Base-by-base conservation (phyloP, 2,113 vertebrate species). In the Dasyornis broadbenti region DNA sequence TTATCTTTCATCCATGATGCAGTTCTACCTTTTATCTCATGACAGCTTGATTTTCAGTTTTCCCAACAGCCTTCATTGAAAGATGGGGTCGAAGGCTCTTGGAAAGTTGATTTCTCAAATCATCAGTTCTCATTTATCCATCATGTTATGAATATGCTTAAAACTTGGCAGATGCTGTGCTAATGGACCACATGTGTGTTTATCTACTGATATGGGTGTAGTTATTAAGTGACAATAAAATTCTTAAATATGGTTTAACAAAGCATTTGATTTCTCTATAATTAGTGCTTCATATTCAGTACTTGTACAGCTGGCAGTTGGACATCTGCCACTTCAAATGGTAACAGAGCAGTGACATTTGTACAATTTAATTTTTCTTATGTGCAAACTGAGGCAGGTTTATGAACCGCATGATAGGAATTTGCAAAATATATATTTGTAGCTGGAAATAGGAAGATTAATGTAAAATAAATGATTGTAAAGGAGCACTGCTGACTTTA, bases 261-360 rank as follows among this genome's bases (percentile, higher is more conserved):
- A 81, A 88, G 75, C 37, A 0, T 61, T 90, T 57, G 54, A 94
- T 95, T 69, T 68, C 73, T 60, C n/a, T 68, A 0, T 82, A 92
- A 85, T 95, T 79, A 77, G 59, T n/a, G 47, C 71, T 93, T 91
- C 54, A 2, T 59, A 77, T 86, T 88, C 82, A 40, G 49, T 57
- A n/a, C 60, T 88, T 65, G 56, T 88, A 30, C 64, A 83, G 63
- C 79, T 88, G 68, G 75, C 79, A 86, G 5, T 83, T 90, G 90
- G 90, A 83, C 90, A 90, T 90, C 88, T 96, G 93, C 68, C 68
- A 60, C 71, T 90, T 90, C 88, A 95, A 92, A 88, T 78, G 90
- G 82, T 88, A 88, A 45, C 49, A 22, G 53, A 92, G 64, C 28
- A 57, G 63, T 73, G 76, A 49, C 71, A 54, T 93, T 97, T 83